Evolutionary conservation across 2,797 vertebrate genomes (phyloP).

Genomic region (Brachyalestes nurse): DNA sequence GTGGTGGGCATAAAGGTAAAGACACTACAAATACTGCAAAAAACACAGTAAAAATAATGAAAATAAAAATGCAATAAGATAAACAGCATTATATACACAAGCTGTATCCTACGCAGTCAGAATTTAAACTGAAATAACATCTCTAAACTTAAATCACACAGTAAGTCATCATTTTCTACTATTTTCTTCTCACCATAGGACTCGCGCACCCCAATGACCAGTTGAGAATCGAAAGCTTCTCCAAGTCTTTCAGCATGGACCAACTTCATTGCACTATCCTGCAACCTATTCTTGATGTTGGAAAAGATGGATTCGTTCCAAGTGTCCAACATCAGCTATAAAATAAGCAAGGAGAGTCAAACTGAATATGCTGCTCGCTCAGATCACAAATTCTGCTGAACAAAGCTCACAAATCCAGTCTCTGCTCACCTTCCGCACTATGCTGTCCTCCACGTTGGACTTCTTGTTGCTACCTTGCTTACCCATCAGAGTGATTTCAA

Average conservation of each 20-base stretch:
- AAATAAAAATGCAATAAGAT: too few relatives aligned
- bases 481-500: constrained; percentile 90
- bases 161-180: not conserved
- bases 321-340: constrained; percentile 93
- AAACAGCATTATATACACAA: too few relatives aligned
- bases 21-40: too few relatives aligned
- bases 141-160: too few relatives aligned
- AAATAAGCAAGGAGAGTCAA: constrained; percentile 1
- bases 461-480: constrained; percentile 95
- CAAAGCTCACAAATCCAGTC: not conserved
- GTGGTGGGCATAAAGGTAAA: too few relatives aligned
- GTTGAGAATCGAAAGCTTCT: constrained; percentile 95
- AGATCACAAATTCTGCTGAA: not conserved
- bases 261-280: constrained; percentile 97
- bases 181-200: constrained; percentile 86
- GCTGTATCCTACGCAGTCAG: too few relatives aligned
- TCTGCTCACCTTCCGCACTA: constrained; percentile 92
- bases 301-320: constrained; percentile 99
- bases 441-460: constrained; percentile 95
- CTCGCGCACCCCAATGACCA: constrained; percentile 95
- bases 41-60: too few relatives aligned
- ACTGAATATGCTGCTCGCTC: not conserved
- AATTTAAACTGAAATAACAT: not conserved
- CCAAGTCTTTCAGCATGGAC: constrained; percentile 94
- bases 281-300: constrained; percentile 95